Evolutionary conservation across 2,888 invertebrate species (phyloP), one percentile per base, ranked within the genome.

Genomic region (Eupithecia pulchellata): DNA sequence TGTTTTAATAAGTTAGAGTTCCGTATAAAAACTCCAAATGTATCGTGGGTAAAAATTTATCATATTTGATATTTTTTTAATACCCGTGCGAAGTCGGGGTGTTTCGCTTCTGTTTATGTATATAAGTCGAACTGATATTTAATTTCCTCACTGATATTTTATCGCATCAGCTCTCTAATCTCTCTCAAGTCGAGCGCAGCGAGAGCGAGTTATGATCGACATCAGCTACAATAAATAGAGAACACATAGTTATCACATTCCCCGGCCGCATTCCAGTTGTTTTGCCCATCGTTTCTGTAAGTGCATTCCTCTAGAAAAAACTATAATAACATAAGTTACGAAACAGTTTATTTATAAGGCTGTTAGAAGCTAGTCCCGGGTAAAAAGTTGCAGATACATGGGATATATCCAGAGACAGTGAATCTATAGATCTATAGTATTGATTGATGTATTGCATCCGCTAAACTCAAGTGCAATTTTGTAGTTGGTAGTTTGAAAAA

Each of bases 261-360:
- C 76, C 79, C 84, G 86, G 81, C 86, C 86, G 84, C 88, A 88
- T 89, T 78, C 79, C 84, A n/a, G 9, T 60, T 86, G 84, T 88
- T 87, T 86, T 86, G 81, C 82, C 79, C 72, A 79, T 77, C 79
- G 78, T 86, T 85, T 85, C 81, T 83, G 72, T 77, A 82, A 84
- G 82, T 81, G 81, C 86, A 87, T 87, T 84, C 87, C 87, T 81
- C 63, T 68, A 78, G 78, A 78, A 79, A 80, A 82, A 82, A 82
- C 81, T 78, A 81, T 84, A 82, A 84, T 84, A 83, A 82, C 81
- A 76, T 72, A 77, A 78, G 81, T 82, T 82, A 81, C 75, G 71
- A 79, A 77, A 78, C 77, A 68, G 63, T 73, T 73, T 77, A 76
- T 76, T 72, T 74, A 77, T 75, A 68, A 66, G 61, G 64, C 57